Evolutionary conservation across 2,888 invertebrate species (phyloP), one percentile per base, ranked within the genome.

Genomic region (Drosophila putrida): DNA sequence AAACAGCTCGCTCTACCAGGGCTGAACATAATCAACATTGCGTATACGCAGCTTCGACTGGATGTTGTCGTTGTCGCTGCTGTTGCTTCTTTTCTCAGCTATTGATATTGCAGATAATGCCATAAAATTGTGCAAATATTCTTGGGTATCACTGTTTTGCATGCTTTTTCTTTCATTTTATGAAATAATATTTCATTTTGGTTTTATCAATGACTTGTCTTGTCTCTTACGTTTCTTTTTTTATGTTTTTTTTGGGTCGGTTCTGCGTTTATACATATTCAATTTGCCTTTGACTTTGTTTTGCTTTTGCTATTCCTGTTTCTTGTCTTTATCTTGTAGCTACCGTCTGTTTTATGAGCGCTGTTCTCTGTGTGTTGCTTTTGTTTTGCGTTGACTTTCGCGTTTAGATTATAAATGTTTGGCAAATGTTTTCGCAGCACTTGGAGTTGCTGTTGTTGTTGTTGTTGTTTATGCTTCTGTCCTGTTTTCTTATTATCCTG

Each of bases 351-450:
- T 76, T 64, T 72, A 64, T 67, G 59, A 72, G 77, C 69, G 51
- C 55, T 67, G 44, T 13, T 36, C 25, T 50, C 20, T 38, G 38
- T 55, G 60, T 66, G 68, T 59, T 66, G 64, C 62, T 57, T 80
- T 83, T 71, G 78, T 68, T 75, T 77, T 71, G 79, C 62, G 70
- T 78, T 71, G 78, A 72, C 71, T 80, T 77, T 80, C 66, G 81
- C 71, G 72, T 51, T 80, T 80, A 58, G 78, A 75, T 80, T 78
- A 78, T 83, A 83, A 81, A 81, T 81, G 84, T 71, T 81, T 72
- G 68, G 54, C 70, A 71, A 81, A 75, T 81, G 72, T 77, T 82
- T 74, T 77, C 58, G 64, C 69, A 77, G 71, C 64, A 54, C 54
- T 20, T 27, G 10, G 11, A 27, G 28, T 5, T 44, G 38, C 28